Evolutionary conservation across 2,797 vertebrate genomes (phyloP).

Genomic region (Pseudocheirus occidentalis): DNA sequence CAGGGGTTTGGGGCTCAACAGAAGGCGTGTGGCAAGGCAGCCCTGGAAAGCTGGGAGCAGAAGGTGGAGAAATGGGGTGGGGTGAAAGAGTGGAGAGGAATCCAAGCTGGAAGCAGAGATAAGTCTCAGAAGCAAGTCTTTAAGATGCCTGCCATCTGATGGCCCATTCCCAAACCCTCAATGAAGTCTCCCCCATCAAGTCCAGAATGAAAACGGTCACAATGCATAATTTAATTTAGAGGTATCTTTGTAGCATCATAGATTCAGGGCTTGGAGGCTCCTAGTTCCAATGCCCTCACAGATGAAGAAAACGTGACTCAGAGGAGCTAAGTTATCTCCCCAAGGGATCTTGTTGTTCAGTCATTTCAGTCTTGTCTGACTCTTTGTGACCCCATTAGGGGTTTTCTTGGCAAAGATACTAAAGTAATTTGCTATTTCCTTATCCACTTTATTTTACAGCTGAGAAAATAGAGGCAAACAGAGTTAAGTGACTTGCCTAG

Average conservation of each 20-base stretch:
- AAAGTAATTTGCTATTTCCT: background rate
- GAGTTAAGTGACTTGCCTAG: background rate
- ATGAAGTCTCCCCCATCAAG: background rate
- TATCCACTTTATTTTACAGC: background rate
- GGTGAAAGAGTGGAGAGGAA: slow-evolving; percentile 59
- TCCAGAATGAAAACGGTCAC: too few species aligned
- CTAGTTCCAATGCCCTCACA: background rate
- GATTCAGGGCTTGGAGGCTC: background rate
- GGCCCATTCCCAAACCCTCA: background rate
- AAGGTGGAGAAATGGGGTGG: slow-evolving; percentile 49
- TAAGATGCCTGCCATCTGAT: background rate
- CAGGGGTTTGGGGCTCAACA: slow-evolving; percentile 67
- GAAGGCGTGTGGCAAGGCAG: slow-evolving; percentile 63
- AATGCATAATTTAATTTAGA: background rate
- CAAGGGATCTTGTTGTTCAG: background rate
- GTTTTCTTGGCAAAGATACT: background rate
- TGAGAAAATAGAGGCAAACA: background rate
- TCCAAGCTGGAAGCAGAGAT: background rate
- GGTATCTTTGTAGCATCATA: background rate
- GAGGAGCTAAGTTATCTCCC: background rate
- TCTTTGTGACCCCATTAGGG: background rate
- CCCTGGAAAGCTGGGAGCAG: slow-evolving; percentile 64
- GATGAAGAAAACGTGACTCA: background rate
- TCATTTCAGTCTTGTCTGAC: background rate
- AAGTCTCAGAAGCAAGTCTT: background rate